A percentile compares a stretch with the other conserved stretches of the same genome.
Evolutionary conservation across 2,797 vertebrate genomes (phyloP).

Genomic region (Liparis tanakae): DNA sequence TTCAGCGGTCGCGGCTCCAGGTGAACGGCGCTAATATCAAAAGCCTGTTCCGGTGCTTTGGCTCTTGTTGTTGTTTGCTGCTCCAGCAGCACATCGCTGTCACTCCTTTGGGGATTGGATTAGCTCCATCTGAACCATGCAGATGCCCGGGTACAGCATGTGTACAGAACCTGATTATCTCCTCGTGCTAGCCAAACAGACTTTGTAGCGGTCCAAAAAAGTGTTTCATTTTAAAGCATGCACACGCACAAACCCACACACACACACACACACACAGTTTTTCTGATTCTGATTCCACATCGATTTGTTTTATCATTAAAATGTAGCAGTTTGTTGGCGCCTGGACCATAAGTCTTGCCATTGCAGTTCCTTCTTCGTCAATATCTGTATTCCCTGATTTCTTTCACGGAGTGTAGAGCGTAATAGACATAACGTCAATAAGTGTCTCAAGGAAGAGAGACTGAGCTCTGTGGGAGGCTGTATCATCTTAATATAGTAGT

Average conservation of each 20-base stretch:
- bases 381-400: conserved; percentile 27
- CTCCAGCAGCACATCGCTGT: conserved; percentile 19
- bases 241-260: neutral
- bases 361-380: conserved; percentile 19
- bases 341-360: conserved; percentile 30
- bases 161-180: conserved; percentile 46
- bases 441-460: conserved; percentile 19
- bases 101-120: conserved; percentile 30
- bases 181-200: conserved; percentile 35
- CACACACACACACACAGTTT: too few relatives aligned
- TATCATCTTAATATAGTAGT: neutral
- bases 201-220: conserved; percentile 24
- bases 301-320: conserved; percentile 63
- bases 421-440: conserved; percentile 12
- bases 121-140: conserved; percentile 43
- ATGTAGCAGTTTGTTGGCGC: conserved; percentile 46
- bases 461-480: neutral
- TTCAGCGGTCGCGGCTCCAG: neutral
- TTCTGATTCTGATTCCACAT: conserved; percentile 32
- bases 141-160: conserved; percentile 29
- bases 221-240: conserved; percentile 24
- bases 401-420: neutral
- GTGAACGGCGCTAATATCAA: conserved; percentile 14
- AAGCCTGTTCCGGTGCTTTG: conserved; percentile 1
- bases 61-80: conserved; percentile 24